Percentiles rank a stretch among this genome's conserved stretches.
These are phyloP conservation scores for Datnioides undecimradiatus DNA, from an alignment of 2,113 vertebrate species.

Conservation along the genomic window DNA sequence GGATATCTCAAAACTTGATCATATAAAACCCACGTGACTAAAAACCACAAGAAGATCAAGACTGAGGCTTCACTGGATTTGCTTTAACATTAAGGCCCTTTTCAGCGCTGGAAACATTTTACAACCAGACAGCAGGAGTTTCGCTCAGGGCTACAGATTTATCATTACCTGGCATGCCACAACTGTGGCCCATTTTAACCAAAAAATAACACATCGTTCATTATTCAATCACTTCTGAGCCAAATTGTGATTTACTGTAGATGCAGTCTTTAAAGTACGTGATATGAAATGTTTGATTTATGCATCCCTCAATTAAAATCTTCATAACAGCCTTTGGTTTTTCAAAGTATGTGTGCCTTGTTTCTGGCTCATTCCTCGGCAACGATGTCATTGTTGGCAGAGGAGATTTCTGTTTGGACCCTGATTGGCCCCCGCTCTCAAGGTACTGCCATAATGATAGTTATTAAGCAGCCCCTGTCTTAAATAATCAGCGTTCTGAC, in stretches of 20 bases:
- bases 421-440: conserved; percentile 48
- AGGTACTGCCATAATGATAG: conserved; percentile 60
- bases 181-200: conserved; percentile 45
- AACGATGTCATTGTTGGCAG: conserved; percentile 49
- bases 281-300: conserved; percentile 74
- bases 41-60: not conserved
- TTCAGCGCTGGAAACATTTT: conserved; percentile 37
- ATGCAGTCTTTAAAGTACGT: conserved; percentile 36
- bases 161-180: conserved; percentile 57
- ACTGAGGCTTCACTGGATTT: not conserved
- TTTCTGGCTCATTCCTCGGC: conserved; percentile 48
- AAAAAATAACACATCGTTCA: conserved; percentile 56
- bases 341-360: conserved; percentile 53
- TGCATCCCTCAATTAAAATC: conserved; percentile 61
- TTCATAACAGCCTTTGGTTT: conserved; percentile 58
- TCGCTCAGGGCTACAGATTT: conserved; percentile 49
- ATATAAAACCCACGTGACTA: not conserved
- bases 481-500: conserved; percentile 58
- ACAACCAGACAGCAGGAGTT: conserved; percentile 35
- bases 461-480: conserved; percentile 66
- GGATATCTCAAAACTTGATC: not conserved
- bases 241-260: conserved; percentile 55
- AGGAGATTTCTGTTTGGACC: conserved; percentile 49
- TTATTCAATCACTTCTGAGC: conserved; percentile 51
- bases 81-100: not conserved